These are phyloP conservation scores for Rhombomys opimus DNA, from an alignment of 2,113 vertebrate genomes.

Conservation along the genomic window DNA sequence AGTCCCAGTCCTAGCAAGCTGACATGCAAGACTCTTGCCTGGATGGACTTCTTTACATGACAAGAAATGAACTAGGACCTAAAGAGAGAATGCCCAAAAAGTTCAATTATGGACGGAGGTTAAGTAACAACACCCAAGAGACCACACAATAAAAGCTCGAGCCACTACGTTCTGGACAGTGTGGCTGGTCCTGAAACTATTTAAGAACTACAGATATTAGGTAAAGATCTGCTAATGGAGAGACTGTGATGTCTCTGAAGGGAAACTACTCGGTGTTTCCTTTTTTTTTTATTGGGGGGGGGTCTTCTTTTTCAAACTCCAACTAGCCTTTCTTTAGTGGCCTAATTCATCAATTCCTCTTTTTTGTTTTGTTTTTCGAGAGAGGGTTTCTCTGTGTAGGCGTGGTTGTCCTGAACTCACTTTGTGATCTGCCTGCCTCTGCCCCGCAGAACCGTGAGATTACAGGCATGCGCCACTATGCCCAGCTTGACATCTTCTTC, in stretches of 20 bases:
- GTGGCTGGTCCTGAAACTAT: not conserved
- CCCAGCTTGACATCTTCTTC: not conserved
- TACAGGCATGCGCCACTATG: no score
- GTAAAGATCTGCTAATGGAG: not conserved
- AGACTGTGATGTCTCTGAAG: not conserved
- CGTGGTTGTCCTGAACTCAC: no score
- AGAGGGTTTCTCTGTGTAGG: no score
- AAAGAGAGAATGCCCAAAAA: not conserved
- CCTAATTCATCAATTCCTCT: not conserved
- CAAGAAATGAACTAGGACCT: not conserved
- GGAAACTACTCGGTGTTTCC: not conserved
- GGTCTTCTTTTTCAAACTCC: not conserved
- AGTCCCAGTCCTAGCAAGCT: not conserved
- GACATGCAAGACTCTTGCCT: not conserved
- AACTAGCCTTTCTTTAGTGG: constrained; percentile 1
- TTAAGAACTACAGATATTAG: not conserved
- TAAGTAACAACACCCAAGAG: not conserved
- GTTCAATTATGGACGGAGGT: not conserved
- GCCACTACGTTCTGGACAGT: not conserved
- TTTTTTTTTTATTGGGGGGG: not conserved
- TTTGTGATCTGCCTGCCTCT: no score
- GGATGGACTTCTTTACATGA: not conserved
- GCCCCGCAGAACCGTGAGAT: no score
- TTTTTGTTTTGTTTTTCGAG: no score
- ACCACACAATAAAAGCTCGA: not conserved